Base-by-base conservation (phyloP, 2,113 vertebrate species). In the Aspidoscelis tigris region DNA sequence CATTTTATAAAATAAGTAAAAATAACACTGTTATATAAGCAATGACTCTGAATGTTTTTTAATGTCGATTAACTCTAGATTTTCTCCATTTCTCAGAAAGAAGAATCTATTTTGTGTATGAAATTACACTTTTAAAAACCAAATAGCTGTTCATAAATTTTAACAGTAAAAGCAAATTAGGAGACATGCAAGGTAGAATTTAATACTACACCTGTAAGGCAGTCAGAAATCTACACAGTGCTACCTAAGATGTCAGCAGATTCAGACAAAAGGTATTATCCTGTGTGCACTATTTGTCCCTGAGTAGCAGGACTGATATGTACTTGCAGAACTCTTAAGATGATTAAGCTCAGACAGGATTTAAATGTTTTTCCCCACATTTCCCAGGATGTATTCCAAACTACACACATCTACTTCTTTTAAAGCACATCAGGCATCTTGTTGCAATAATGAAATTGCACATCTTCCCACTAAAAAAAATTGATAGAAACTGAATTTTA, bases 331-430 rank as follows among this genome's bases (percentile, higher is more conserved):
- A 93, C 84, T 79, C 39, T 0, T 88, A 92, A 91, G 91, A 89
- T 73, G 92, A 91, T 94, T 91, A 93, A 92, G 91, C 89, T 92
- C 92, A 93, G 92, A 92, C 91, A 89, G 92, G 92, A 92, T 94
- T 93, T 88, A 90, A 93, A 84, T 83, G 89, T 91, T 94, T 93
- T 91, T 88, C 84, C 91, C 84, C 90, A 33, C 33, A 33, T 90
- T 90, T 78, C 68, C 86, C 76, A 41, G 18, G 89, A 93, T 91
- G 90, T 80, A 83, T 82, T 92, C 90, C 87, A 90, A 82, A 64
- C 24, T 50, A 83, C 88, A 89, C 89, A 84, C 0, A 26, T 61
- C 3, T 79, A 82, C 79, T 87, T 85, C 90, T 87, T 88, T 92
- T 85, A 93, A 92, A 91, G 90, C 86, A 93, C 91, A 39, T 61